Evolutionary conservation across 2,113 vertebrate genomes (phyloP).

Genomic region (Cettia cetti): DNA sequence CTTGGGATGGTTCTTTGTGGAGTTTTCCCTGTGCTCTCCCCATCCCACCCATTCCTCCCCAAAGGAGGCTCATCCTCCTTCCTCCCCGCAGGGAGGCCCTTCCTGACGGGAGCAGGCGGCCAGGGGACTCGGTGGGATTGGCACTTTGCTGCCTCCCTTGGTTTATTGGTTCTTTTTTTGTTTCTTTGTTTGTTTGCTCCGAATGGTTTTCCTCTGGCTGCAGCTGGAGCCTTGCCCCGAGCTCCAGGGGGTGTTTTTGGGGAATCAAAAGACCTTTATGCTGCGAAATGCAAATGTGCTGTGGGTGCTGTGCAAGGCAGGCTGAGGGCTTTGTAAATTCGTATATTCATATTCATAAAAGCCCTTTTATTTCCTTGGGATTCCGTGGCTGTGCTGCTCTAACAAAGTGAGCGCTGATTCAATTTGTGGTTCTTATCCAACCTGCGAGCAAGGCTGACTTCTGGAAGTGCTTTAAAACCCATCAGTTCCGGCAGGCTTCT

Average conservation of each 20-base stretch:
- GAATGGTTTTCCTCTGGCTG: not conserved
- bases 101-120: not conserved
- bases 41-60: not conserved
- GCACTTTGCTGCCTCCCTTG: not conserved
- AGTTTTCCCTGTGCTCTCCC: not conserved
- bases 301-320: not conserved
- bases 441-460: not conserved
- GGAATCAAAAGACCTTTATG: constrained; percentile 13
- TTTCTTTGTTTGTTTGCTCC: not conserved
- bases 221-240: constrained; percentile 2
- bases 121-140: not conserved
- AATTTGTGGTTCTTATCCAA: not conserved
- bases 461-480: constrained; percentile 33
- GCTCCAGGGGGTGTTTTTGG: not conserved
- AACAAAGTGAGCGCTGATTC: not conserved
- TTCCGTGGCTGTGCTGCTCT: not conserved
- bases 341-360: not conserved
- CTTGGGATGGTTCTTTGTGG: fast-evolving
- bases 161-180: not conserved
- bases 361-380: not conserved
- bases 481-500: not conserved
- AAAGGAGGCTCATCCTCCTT: not conserved
- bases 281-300: not conserved
- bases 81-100: not conserved
- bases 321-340: not conserved